Evolutionary conservation across 2,888 invertebrate genomes (phyloP).

Genomic region (Noctua pronuba): DNA sequence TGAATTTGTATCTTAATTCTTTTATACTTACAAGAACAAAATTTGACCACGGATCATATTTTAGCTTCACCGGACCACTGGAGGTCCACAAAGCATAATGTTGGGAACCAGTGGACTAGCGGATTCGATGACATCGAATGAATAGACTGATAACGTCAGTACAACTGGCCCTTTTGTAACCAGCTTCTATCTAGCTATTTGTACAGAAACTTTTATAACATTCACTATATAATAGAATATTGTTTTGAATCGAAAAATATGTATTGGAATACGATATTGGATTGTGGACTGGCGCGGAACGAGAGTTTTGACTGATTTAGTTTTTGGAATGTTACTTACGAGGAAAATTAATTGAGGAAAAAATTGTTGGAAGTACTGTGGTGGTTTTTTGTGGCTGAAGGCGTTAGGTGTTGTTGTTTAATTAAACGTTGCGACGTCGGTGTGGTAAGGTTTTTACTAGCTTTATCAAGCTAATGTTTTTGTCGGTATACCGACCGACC

Average conservation of each 20-base stretch:
- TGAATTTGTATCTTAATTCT: not conserved
- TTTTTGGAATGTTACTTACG: constrained; percentile 48
- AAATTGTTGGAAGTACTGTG: constrained; percentile 3
- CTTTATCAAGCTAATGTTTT: not conserved
- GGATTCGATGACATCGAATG: constrained; percentile 76
- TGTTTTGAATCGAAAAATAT: constrained; percentile 56
- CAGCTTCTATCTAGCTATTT: constrained; percentile 60
- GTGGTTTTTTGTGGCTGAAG: not conserved
- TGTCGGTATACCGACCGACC: not conserved
- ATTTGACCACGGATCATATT: not conserved
- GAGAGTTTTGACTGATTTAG: constrained; percentile 37
- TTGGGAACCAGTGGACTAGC: constrained; percentile 49
- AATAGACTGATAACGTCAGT: constrained; percentile 72
- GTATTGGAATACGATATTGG: constrained; percentile 54
- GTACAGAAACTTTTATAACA: constrained; percentile 61
- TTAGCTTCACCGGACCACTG: not conserved
- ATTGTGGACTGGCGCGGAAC: constrained; percentile 54
- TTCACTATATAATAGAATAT: constrained; percentile 57
- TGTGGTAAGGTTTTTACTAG: not conserved
- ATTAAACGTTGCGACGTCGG: not conserved
- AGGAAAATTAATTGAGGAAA: constrained; percentile 9
- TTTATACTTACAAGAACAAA: not conserved
- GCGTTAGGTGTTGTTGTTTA: not conserved
- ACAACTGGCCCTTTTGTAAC: constrained; percentile 66
- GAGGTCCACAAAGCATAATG: not conserved